phyloP scores from a whole-genome alignment of 2,888 invertebrate species.

The Diplazon laetatorius region DNA sequence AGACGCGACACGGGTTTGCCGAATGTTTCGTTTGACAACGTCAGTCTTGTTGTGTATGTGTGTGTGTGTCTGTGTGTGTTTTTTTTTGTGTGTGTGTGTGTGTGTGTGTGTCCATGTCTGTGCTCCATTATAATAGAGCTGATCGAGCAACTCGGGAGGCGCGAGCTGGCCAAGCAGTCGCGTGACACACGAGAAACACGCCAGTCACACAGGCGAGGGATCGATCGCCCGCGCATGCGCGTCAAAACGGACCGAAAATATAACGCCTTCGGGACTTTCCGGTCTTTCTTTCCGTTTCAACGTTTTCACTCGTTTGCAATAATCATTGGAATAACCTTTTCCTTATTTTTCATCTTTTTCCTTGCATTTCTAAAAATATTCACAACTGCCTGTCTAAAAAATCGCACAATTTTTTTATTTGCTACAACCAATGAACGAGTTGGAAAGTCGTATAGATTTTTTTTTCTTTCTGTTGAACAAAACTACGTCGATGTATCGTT shows the following conservation, averaged over 20 bases:
- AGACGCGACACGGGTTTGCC: conserved; percentile 50
- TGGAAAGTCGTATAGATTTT: neutral
- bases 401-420: neutral
- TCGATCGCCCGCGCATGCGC: conserved; percentile 54
- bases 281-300: too few species aligned
- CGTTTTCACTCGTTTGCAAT: too few species aligned
- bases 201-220: conserved; percentile 44
- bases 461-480: too few species aligned
- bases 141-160: conserved; percentile 42
- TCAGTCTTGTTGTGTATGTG: conserved; percentile 59
- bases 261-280: conserved; percentile 33
- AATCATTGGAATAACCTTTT: neutral
- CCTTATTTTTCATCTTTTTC: neutral
- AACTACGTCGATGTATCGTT: neutral
- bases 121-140: conserved; percentile 21
- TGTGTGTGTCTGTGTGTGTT: conserved; percentile 23
- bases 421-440: neutral
- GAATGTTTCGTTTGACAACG: conserved; percentile 66
- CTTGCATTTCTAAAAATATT: neutral
- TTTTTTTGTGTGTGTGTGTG: conserved; percentile 36
- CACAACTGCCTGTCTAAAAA: neutral
- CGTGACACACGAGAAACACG: conserved; percentile 39
- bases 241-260: conserved; percentile 49
- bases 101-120: conserved; percentile 25
- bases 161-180: too few species aligned